These are phyloP conservation scores for Heterotis niloticus DNA, from an alignment of 2,113 vertebrate genomes.

Conservation along the genomic window DNA sequence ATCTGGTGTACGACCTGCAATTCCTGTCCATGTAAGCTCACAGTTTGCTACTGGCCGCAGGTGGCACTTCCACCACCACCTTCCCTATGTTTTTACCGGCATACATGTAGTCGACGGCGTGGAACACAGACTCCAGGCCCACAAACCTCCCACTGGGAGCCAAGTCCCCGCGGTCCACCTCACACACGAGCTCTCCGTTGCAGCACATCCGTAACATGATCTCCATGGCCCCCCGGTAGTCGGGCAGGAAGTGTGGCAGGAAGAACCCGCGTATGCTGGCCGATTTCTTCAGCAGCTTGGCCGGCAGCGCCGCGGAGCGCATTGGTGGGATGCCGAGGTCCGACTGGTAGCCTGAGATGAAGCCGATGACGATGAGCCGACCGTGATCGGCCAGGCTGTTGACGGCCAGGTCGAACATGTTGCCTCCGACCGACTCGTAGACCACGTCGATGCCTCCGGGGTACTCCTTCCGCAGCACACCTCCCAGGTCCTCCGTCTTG, in stretches of 20 bases:
- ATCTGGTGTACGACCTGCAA: neutral
- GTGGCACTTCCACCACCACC: conserved; percentile 81
- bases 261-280: conserved; percentile 84
- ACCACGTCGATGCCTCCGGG: conserved; percentile 78
- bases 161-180: conserved; percentile 77
- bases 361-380: conserved; percentile 82
- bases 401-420: conserved; percentile 75
- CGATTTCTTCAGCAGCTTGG: conserved; percentile 81
- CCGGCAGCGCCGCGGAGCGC: conserved; percentile 66
- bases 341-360: conserved; percentile 82
- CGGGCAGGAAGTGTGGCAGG: conserved; percentile 74
- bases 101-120: conserved; percentile 89
- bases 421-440: conserved; percentile 85
- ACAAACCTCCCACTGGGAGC: conserved; percentile 72
- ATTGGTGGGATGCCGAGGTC: conserved; percentile 70
- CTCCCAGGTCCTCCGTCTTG: conserved; percentile 65
- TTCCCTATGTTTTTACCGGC: conserved; percentile 85
- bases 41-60: conserved; percentile 77
- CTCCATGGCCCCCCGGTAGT: conserved; percentile 71
- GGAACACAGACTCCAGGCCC: conserved; percentile 84
- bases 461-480: conserved; percentile 72
- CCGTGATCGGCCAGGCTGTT: conserved; percentile 75
- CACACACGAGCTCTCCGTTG: conserved; percentile 74
- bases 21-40: conserved; percentile 50
- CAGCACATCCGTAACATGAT: conserved; percentile 73